These are phyloP conservation scores for Thamnaconus septentrionalis DNA, from an alignment of 2,113 vertebrate genomes.

Conservation along the genomic window DNA sequence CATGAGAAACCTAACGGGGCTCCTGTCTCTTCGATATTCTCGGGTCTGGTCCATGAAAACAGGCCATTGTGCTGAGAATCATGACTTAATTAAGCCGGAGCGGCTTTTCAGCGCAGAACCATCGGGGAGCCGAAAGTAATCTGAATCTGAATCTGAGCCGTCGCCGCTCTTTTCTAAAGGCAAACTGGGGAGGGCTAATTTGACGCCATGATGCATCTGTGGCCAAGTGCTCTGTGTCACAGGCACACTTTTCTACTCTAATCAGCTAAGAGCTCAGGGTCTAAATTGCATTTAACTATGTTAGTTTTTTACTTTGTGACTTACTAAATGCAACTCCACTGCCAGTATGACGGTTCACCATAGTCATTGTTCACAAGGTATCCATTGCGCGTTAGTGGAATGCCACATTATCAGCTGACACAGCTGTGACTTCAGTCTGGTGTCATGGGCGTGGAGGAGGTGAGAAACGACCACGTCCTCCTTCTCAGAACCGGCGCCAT, in stretches of 20 bases:
- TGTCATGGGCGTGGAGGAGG: too few species aligned
- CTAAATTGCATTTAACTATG: too few species aligned
- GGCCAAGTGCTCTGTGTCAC: neutral
- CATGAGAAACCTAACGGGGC: neutral
- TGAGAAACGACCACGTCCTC: too few species aligned
- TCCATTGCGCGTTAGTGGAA: too few species aligned
- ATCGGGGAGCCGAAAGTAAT: neutral
- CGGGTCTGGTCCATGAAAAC: constrained; percentile 8
- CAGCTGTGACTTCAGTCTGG: too few species aligned
- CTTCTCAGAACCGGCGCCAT: too few species aligned
- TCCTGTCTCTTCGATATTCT: constrained; percentile 36
- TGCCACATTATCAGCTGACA: too few species aligned
- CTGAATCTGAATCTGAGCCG: neutral
- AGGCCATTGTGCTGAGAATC: constrained; percentile 5
- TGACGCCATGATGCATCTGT: constrained; percentile 10
- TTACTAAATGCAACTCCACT: too few species aligned
- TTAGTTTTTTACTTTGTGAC: too few species aligned
- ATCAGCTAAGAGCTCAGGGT: neutral
- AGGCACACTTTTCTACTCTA: neutral
- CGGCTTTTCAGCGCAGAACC: constrained; percentile 22
- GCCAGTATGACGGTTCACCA: too few species aligned
- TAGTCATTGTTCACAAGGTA: too few species aligned
- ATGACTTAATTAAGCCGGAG: constrained; percentile 36
- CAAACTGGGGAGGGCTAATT: constrained; percentile 15
- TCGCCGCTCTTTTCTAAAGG: constrained; percentile 15